A percentile compares a stretch with the other conserved stretches of the same genome.
These are phyloP conservation scores for Polymixis lichenea DNA, from an alignment of 2,888 invertebrate genomes.

Conservation along the genomic window DNA sequence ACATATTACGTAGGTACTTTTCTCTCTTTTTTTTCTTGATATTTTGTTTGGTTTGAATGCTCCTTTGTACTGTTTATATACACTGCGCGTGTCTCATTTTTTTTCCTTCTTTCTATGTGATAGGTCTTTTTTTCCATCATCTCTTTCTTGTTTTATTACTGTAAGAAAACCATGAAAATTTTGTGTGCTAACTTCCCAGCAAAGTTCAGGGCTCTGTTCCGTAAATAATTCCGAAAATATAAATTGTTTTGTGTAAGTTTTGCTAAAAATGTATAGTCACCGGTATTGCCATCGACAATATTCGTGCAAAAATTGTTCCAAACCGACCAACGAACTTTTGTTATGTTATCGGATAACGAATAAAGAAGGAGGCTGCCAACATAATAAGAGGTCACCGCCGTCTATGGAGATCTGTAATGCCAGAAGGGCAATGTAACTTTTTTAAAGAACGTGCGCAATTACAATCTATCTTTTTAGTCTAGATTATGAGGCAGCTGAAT, in stretches of 20 bases:
- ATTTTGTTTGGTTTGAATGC: no score
- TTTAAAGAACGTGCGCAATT: background rate
- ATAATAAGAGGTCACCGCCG: background rate
- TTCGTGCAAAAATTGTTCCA: background rate
- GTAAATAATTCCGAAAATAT: background rate
- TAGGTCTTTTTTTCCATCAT: background rate
- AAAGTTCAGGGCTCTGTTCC: background rate
- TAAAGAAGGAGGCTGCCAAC: background rate
- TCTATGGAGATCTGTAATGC: background rate
- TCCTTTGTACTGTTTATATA: no score
- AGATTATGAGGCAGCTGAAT: background rate
- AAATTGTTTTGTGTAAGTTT: slow-evolving; percentile 4
- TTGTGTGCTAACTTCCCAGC: background rate
- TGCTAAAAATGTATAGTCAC: slow-evolving; percentile 11
- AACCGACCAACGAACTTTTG: background rate
- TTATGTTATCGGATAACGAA: background rate
- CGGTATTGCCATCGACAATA: background rate
- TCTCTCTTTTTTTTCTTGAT: no score
- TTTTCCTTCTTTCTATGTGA: background rate
- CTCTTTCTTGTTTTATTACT: no score
- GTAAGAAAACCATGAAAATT: background rate
- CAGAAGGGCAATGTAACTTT: no score
- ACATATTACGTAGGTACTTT: no score
- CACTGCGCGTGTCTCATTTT: no score
- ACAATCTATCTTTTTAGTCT: background rate